Base-by-base conservation (phyloP, 2,888 invertebrate species). In the Iselma pallidipennis region DNA sequence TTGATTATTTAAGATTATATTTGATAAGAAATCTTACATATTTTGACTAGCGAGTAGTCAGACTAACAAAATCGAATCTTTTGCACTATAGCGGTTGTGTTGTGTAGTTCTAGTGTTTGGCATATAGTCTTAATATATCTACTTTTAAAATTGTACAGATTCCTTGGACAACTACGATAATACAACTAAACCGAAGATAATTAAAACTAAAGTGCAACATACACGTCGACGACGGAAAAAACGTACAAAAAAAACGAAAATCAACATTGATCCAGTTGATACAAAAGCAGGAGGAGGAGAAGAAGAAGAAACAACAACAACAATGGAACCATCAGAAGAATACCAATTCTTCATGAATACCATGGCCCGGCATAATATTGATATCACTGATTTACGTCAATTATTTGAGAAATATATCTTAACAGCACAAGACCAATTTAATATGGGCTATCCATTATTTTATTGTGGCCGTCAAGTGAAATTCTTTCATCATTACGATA, bases 351-450 rank as follows among this genome's bases (percentile, higher is more conserved):
- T 7, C 1, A 19, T 37, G 16, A 37, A 16, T 37, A 16, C 16
- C n/a, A n/a, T n/a, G n/a, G n/a, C n/a, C n/a, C n/a, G n/a, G n/a
- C n/a, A n/a, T n/a, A n/a, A n/a, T 37, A 9, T 16, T 37, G 3
- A 37, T 16, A 37, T 16, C 37, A 31, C 21, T 56, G 56, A 56
- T 56, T 6, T 49, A 6, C 6, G 2, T 6, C 21, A 26, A 55
- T 59, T 59, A 55, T 60, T 37, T 16, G 37, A 37, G 16, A 16
- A 16, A 16, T 37, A 37, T 37, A 2, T 37, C 7, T 37, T 37
- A 37, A 37, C 37, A 7, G 7, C 16, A 37, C 37, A 37, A 2
- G 37, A 37, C 4, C 37, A 37, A 37, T 16, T 6, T 2, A 7
- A 37, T 7, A 52, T 25, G 37, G 23, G 50, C 7, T 14, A 23